Base-by-base conservation (phyloP, 2,797 vertebrate genomes). In the Sorex maritimensis region DNA sequence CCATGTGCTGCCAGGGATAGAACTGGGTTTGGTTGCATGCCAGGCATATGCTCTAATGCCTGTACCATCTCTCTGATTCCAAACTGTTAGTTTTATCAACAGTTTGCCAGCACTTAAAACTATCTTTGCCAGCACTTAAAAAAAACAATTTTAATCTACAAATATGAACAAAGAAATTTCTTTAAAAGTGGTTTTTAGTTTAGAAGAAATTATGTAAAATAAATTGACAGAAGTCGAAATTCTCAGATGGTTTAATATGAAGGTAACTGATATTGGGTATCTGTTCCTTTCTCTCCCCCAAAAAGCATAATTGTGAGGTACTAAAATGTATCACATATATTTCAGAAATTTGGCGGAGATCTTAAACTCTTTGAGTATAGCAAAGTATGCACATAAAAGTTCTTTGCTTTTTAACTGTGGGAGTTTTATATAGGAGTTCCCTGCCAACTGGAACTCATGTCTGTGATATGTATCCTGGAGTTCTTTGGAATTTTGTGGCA, bases 401-500 rank as follows among this genome's bases (percentile, higher is more conserved):
- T 77, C 4, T 94, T 89, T 84, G 80, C 68, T 15, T 91, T 90
- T 72, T 88, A 63, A 77, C 3, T 52, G 11, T 74, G 24, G 21
- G 19, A 80, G 6, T 90, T 88, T 83, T 58, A 82, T 65, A 46
- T 75, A 73, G 55, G 46, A 38, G 26, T 49, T 49, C 17, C 87
- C 55, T 81, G 63, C 41, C 65, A 52, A 65, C 9, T 34, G 68
- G 28, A 95, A 88, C 72, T 44, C 83, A 61, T 82, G 86, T 86
- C 69, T 91, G 1, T 96, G 86, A 83, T 63, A 34, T 89, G 74
- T 74, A 44, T 69, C 30, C 41, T 34, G 30, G 72, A 88, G 26
- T 88, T 87, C 44, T 88, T 58, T 81, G 86, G n/a, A 65, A 78
- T 86, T 93, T 77, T 65, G 72, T 93, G 68, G 28, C 41, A 91